Conservation (phyloP, 1,140 invertebrate genomes). For the Lineus longissimus region DNA sequence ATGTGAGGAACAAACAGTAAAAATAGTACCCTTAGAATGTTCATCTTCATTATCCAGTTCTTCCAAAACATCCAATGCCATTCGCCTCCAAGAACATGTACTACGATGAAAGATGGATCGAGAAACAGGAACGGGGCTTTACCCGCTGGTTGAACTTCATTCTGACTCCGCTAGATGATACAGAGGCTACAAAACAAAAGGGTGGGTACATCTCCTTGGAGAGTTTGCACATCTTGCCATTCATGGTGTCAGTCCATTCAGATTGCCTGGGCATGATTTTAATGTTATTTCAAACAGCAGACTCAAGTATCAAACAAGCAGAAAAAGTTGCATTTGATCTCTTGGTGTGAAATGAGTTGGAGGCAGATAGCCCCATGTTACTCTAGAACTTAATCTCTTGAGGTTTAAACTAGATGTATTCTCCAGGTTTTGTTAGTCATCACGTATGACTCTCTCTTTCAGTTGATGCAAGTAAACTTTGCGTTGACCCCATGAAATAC, state of each 20-base stretch:
- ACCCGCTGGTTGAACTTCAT: constrained; percentile 84
- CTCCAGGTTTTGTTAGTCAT: too few species aligned
- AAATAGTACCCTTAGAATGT: too few species aligned
- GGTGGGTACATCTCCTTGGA: background rate
- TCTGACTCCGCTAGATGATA: constrained; percentile 72
- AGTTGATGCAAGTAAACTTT: constrained; percentile 45
- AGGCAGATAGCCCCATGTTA: too few species aligned
- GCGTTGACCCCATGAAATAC: constrained; percentile 21
- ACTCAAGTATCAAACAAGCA: too few species aligned
- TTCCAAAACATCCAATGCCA: constrained; percentile 50
- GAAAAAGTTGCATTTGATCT: too few species aligned
- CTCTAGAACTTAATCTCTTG: too few species aligned
- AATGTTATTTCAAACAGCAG: too few species aligned
- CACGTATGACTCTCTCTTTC: too few species aligned
- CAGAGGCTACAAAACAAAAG: background rate
- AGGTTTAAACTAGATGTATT: too few species aligned
- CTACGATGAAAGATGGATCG: constrained; percentile 74
- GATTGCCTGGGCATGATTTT: too few species aligned
- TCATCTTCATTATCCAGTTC: constrained; percentile 21
- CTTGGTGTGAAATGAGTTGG: too few species aligned
- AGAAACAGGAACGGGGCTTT: constrained; percentile 76
- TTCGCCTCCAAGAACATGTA: constrained; percentile 59
- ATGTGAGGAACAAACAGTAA: too few species aligned
- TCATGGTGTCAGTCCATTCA: background rate
- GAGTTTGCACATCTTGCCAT: background rate